Conservation (phyloP, 2,888 invertebrate species). For the Hipparchia semele region DNA sequence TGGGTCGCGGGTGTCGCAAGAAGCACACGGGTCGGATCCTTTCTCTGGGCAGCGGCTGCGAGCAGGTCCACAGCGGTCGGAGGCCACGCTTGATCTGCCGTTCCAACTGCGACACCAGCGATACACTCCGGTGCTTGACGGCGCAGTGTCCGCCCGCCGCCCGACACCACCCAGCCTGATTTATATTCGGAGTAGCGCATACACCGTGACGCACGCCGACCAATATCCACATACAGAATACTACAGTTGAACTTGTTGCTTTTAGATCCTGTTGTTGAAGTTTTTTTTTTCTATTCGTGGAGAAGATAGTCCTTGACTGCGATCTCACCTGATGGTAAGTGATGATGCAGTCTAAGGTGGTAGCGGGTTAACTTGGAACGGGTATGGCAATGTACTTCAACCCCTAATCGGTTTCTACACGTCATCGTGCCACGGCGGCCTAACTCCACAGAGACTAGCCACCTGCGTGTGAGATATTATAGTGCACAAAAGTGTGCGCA, state of each 20-base stretch:
- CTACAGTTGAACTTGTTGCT: conserved; percentile 49
- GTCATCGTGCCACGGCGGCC: too few species aligned
- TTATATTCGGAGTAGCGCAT: conserved; percentile 59
- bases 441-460: too few species aligned
- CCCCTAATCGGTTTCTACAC: too few species aligned
- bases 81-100: conserved; percentile 73
- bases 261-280: conserved; percentile 52
- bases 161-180: conserved; percentile 56
- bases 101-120: conserved; percentile 55
- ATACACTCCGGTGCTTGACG: conserved; percentile 51
- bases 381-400: too few species aligned
- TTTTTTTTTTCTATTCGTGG: background rate
- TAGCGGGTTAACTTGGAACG: too few species aligned
- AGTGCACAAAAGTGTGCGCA: too few species aligned
- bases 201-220: conserved; percentile 51
- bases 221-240: conserved; percentile 57
- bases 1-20: conserved; percentile 53
- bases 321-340: too few species aligned
- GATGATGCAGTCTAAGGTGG: too few species aligned
- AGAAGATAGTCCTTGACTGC: too few species aligned
- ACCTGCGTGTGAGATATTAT: too few species aligned
- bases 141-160: conserved; percentile 51
- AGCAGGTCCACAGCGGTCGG: conserved; percentile 72
- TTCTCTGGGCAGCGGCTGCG: conserved; percentile 64
- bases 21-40: conserved; percentile 61